Evolutionary conservation across 2,888 invertebrate species (phyloP), one percentile per base, ranked within the genome.

Genomic region (Lysandra coridon): DNA sequence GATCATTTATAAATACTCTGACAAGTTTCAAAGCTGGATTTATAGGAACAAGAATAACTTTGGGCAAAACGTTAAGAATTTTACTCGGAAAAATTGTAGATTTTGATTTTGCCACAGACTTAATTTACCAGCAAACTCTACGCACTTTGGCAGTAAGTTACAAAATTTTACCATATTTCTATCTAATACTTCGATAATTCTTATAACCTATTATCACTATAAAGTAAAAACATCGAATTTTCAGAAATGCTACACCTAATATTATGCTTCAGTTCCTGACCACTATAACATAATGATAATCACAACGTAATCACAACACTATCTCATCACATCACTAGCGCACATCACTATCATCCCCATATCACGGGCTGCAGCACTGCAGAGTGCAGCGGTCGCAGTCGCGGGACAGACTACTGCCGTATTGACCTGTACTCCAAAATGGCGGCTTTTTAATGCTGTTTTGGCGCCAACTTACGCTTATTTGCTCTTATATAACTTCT

Each of bases 361-460:
- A 37, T 53, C 40, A 76, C 69, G 73, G 57, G 57, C 12, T 57
- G 4, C 57, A 57, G 44, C 14, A 64, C 44, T 44, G 81, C 80
- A 78, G 78, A 81, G 81, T 81, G 82, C 80, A 80, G 80, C 12
- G 81, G 79, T 79, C 82, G 81, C 81, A 79, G 80, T 78, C 82
- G 73, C 82, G 81, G 73, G 81, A 78, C 78, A 81, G 77, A 82
- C 81, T 82, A 79, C 75, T n/a, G 79, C 60, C 33, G 76, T 76
- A 76, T 76, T 76, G 76, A 76, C 53, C 76, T 76, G 76, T 76
- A 76, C 33, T 23, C 44, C 17, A 76, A 76, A 53, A 53, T 53
- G 49, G 53, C 30, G 76, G 53, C 57, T 76, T 76, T 75, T 76
- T 76, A 53, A 76, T 30, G 76, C 76, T 53, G 76, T 57, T 76